phyloP scores from a whole-genome alignment of 1,140 invertebrate species.

The Formica exsecta region DNA sequence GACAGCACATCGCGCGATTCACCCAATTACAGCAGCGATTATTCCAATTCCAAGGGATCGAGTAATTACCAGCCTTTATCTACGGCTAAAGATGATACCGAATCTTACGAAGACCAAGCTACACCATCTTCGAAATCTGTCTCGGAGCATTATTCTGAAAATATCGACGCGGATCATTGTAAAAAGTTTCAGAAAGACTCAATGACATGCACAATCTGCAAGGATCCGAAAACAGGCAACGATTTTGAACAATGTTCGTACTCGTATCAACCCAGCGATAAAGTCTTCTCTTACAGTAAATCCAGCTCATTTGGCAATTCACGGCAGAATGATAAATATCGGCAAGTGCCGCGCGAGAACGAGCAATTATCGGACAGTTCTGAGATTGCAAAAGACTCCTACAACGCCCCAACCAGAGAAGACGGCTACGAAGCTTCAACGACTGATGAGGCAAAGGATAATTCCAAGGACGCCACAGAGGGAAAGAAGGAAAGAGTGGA shows the following conservation, averaged over 20 bases:
- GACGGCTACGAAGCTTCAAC: conserved; percentile 8
- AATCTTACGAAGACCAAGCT: background rate
- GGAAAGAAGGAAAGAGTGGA: conserved; percentile 64
- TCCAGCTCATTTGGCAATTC: conserved; percentile 80
- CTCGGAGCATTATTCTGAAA: conserved; percentile 75
- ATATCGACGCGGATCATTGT: conserved; percentile 83
- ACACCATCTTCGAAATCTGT: conserved; percentile 64
- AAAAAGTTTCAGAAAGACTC: conserved; percentile 89
- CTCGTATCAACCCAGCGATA: conserved; percentile 89
- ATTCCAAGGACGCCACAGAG: background rate
- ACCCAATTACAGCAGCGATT: conserved; percentile 50
- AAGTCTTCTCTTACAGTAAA: conserved; percentile 89
- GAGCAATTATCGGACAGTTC: background rate
- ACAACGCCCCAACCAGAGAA: background rate
- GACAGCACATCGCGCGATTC: background rate
- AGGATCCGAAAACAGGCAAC: conserved; percentile 90
- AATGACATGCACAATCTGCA: conserved; percentile 90
- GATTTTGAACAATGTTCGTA: conserved; percentile 92
- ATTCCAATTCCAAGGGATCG: conserved; percentile 15
- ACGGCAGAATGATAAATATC: conserved; percentile 4
- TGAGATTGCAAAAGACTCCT: conserved; percentile 10
- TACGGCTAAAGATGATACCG: background rate
- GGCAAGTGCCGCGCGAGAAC: conserved; percentile 27
- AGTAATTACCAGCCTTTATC: conserved; percentile 5
- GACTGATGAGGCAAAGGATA: background rate